A percentile compares a stretch with the other conserved stretches of the same genome.
Evolutionary conservation across 2,888 invertebrate species (phyloP).

Genomic region (Cerastis rubricosa): DNA sequence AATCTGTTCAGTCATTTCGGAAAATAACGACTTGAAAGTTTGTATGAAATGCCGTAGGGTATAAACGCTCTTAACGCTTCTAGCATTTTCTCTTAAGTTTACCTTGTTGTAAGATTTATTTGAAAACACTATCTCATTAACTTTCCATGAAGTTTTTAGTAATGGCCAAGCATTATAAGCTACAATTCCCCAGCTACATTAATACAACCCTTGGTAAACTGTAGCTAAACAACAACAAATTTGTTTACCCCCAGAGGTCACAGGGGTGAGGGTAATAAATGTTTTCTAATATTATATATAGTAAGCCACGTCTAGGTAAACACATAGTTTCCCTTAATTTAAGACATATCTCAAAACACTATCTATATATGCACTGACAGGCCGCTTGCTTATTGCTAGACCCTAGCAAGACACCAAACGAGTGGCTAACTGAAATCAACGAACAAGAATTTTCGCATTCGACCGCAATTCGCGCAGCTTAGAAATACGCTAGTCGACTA

Average conservation of each 20-base stretch:
- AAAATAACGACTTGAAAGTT: too few species aligned
- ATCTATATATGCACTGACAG: too few species aligned
- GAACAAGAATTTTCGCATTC: too few species aligned
- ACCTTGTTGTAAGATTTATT: neutral
- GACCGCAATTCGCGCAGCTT: too few species aligned
- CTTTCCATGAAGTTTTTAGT: conserved; percentile 2
- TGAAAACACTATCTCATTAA: neutral
- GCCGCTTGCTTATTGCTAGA: too few species aligned
- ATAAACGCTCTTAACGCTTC: too few species aligned
- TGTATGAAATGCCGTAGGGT: too few species aligned
- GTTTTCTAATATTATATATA: conserved; percentile 49
- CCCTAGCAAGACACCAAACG: too few species aligned
- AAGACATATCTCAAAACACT: neutral
- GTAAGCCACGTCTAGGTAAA: conserved; percentile 41
- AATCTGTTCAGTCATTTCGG: too few species aligned
- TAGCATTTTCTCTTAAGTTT: neutral
- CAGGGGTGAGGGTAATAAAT: conserved; percentile 45
- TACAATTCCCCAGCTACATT: conserved; percentile 4
- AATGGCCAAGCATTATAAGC: neutral
- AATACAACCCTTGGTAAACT: conserved; percentile 29
- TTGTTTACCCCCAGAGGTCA: conserved; percentile 25
- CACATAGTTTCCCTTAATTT: conserved; percentile 4
- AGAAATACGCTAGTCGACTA: too few species aligned
- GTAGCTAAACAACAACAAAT: conserved; percentile 35
- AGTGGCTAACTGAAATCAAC: too few species aligned